Evolutionary conservation across 2,113 vertebrate species (phyloP).

Genomic region (Mystacornis crossleyi): DNA sequence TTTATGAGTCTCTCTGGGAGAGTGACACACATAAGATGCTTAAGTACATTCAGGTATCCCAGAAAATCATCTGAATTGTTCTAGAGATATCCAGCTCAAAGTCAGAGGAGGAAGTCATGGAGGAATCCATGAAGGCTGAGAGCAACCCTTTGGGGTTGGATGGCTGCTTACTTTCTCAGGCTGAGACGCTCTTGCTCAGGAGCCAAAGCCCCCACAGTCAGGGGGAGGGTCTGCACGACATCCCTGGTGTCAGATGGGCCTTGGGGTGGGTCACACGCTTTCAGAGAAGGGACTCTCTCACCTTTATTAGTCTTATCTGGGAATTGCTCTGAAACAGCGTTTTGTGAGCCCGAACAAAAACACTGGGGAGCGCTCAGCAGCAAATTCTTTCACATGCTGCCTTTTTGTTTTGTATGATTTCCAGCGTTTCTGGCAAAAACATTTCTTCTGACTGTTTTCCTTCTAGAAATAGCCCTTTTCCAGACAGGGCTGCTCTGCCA

Average conservation of each 20-base stretch:
- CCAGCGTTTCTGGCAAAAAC: constrained; percentile 55
- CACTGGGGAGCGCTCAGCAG: neutral
- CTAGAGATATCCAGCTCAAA: neutral
- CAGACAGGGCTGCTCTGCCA: constrained; percentile 46
- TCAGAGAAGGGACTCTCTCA: neutral
- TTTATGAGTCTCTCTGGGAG: neutral
- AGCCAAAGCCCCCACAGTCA: neutral
- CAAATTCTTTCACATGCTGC: neutral
- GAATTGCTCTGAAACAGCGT: neutral
- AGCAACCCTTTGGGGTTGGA: neutral
- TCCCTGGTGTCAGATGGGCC: rapidly evolving
- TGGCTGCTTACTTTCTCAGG: neutral
- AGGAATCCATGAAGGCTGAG: neutral
- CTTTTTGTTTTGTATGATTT: constrained; percentile 51
- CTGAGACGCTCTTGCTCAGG: rapidly evolving
- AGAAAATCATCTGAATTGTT: neutral
- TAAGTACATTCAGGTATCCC: neutral
- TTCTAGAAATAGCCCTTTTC: constrained; percentile 50
- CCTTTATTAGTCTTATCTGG: neutral
- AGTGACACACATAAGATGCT: neutral
- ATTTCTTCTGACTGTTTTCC: constrained; percentile 62
- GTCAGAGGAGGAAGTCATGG: neutral
- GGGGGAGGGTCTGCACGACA: neutral
- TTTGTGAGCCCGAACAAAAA: neutral
- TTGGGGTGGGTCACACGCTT: neutral